These are phyloP conservation scores for Leptobrachium ailaonicum DNA, from an alignment of 2,113 vertebrate genomes.

Conservation along the genomic window DNA sequence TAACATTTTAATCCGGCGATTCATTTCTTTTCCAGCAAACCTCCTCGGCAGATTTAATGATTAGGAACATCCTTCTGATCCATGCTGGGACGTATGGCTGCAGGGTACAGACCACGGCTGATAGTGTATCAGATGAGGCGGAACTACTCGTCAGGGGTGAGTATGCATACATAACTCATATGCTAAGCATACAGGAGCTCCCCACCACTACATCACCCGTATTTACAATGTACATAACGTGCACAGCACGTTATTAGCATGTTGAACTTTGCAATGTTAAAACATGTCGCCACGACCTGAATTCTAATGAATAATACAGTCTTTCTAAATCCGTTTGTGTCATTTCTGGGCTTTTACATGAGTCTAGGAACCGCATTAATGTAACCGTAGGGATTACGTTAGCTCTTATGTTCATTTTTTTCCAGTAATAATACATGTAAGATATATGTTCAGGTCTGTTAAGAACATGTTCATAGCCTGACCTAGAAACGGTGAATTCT, in stretches of 20 bases:
- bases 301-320: background rate
- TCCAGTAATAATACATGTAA: too few relatives aligned
- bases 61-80: slow-evolving; percentile 92
- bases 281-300: background rate
- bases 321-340: too few relatives aligned
- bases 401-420: too few relatives aligned
- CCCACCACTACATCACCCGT: slow-evolving; percentile 10
- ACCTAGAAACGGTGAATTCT: too few relatives aligned
- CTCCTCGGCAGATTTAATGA: slow-evolving; percentile 95
- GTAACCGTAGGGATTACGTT: too few relatives aligned
- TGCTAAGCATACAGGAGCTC: background rate
- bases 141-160: slow-evolving; percentile 95
- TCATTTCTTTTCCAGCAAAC: slow-evolving; percentile 80
- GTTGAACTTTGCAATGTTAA: background rate
- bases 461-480: too few relatives aligned
- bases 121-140: slow-evolving; percentile 83
- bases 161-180: slow-evolving; percentile 53
- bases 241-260: slow-evolving; percentile 30
- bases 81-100: slow-evolving; percentile 94
- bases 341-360: too few relatives aligned
- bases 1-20: slow-evolving; percentile 61
- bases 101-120: slow-evolving; percentile 88
- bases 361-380: too few relatives aligned
- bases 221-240: slow-evolving; percentile 46
- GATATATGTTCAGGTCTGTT: too few relatives aligned